Base-by-base conservation (phyloP, 1,140 invertebrate species). In the Solenopsis fugax region DNA sequence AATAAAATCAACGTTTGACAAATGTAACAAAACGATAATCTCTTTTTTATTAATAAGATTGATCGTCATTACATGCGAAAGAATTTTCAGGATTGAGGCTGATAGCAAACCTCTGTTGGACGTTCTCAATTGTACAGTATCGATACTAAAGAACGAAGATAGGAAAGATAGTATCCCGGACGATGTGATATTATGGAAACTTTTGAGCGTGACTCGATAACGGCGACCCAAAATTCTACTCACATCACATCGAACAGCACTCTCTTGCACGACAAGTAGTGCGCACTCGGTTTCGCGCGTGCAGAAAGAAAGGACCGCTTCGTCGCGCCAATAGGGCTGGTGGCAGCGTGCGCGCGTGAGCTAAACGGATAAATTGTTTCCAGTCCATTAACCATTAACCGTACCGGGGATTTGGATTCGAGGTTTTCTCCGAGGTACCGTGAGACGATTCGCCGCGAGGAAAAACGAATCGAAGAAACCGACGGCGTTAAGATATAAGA, bases 371-470 rank as follows among this genome's bases (percentile, higher is more conserved):
- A 93, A 94, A 94, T 93, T 92, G 91, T 93, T 94, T 94, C 94
- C 91, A 90, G 91, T 90, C 93, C 93, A 94, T 94, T 94, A 93
- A 93, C 84, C 92, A 91, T 93, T 94, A 93, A 93, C 85, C 89
- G 75, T 76, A 85, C 48, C 56, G 75, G 71, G 77, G 85, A 89
- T 91, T 93, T 73, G 88, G 88, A 90, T 90, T 88, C 86, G 87
- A 87, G 88, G 77, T 91, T 92, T 91, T 90, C 81, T 87, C 77
- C 52, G 60, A 54, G 60, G 71, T 89, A 85, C 34, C 75, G 45
- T 50, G 85, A 69, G 73, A 50, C 69, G 71, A 89, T 81, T 89
- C 85, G 81, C 67, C 72, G 69, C 73, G 86, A 76, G 71, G 54
- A 76, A 80, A 84, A 85, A 88, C 90, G 89, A 88, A 84, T 73